Percentiles rank a stretch among this genome's conserved stretches.
phyloP scores from a whole-genome alignment of 2,797 vertebrate genomes.

The Bufotes viridis region DNA sequence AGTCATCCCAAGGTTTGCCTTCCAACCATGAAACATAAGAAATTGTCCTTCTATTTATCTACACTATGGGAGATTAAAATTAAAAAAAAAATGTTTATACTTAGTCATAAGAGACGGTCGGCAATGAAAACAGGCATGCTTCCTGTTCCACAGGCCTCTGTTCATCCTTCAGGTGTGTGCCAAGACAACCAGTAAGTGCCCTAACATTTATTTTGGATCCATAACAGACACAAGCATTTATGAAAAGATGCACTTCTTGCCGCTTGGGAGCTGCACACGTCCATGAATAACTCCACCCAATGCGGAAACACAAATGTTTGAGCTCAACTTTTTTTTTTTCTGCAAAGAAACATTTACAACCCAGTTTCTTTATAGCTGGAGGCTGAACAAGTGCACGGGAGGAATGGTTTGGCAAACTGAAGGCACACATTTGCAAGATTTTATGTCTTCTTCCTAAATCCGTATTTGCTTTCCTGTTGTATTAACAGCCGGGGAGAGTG shows the following conservation, averaged over 20 bases:
- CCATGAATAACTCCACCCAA: conserved; percentile 35
- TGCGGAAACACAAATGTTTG: conserved; percentile 44
- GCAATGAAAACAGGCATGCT: conserved; percentile 24
- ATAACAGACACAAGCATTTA: conserved; percentile 55
- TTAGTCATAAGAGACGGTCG: conserved; percentile 12
- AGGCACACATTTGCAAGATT: conserved; percentile 27
- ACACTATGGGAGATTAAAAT: not conserved
- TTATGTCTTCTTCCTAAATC: conserved; percentile 47
- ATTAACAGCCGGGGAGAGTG: conserved; percentile 8
- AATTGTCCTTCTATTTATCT: conserved; percentile 45
- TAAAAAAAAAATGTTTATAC: conserved; percentile 20
- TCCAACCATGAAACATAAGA: conserved; percentile 52
- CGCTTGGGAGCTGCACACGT: conserved; percentile 22
- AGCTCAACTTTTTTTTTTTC: conserved; percentile 46
- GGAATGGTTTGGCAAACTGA: conserved; percentile 37
- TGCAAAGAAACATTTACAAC: conserved; percentile 53
- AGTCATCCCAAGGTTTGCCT: conserved; percentile 36
- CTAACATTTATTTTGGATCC: conserved; percentile 57
- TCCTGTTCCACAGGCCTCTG: conserved; percentile 41
- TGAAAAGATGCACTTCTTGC: conserved; percentile 53
- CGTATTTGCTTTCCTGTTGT: conserved; percentile 57
- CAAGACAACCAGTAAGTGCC: conserved; percentile 39
- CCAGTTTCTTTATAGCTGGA: conserved; percentile 24
- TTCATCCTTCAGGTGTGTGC: conserved; percentile 32
- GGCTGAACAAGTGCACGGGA: conserved; percentile 30